Evolutionary conservation across 2,888 invertebrate genomes (phyloP).

Genomic region (Eubasilissa splendida): DNA sequence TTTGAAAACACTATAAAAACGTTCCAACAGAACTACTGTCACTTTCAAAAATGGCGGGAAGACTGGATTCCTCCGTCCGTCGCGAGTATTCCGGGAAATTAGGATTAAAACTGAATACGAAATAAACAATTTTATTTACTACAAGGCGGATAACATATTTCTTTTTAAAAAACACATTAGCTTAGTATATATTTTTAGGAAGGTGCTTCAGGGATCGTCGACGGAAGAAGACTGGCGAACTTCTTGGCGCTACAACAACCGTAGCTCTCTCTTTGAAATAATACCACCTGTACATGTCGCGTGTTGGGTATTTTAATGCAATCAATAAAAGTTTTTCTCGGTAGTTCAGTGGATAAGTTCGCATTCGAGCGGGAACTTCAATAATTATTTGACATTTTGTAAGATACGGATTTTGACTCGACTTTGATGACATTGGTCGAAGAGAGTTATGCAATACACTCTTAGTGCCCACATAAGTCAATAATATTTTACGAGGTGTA

Average conservation of each 20-base stretch:
- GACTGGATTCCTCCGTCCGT: not conserved
- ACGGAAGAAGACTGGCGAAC: conserved; percentile 14
- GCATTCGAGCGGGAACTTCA: not conserved
- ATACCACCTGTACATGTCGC: too few species aligned
- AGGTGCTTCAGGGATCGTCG: conserved; percentile 10
- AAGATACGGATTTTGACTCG: too few species aligned
- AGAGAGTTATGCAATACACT: too few species aligned
- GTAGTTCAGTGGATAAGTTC: not conserved
- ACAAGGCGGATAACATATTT: too few species aligned
- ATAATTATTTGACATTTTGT: not conserved
- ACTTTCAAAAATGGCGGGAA: conserved; percentile 30
- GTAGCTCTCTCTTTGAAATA: conserved; percentile 14
- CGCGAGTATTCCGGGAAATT: too few species aligned
- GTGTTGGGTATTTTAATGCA: too few species aligned
- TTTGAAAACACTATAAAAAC: conserved; percentile 4
- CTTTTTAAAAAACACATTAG: too few species aligned
- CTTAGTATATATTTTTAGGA: not conserved
- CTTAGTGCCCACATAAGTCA: too few species aligned
- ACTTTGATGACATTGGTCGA: too few species aligned
- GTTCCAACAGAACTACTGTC: conserved; percentile 25
- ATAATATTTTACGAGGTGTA: too few species aligned
- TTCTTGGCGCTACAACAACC: conserved; percentile 10
- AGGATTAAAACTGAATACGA: too few species aligned
- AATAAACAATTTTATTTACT: too few species aligned
- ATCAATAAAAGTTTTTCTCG: not conserved